Base-by-base conservation (phyloP, 2,113 vertebrate genomes). In the Vulpes vulpes region DNA sequence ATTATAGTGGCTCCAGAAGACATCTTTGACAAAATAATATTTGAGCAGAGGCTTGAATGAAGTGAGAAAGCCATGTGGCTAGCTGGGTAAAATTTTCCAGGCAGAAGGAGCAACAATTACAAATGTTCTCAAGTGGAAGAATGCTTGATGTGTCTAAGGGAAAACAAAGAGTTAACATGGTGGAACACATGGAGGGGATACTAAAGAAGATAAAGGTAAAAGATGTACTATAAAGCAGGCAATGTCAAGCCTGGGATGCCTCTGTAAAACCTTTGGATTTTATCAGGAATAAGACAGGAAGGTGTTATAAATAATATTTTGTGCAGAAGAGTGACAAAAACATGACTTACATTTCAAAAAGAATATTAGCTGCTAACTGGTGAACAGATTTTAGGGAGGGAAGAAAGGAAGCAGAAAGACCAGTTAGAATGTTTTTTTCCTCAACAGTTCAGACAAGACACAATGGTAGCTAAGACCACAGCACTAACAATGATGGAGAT, bases 291-390 rank as follows among this genome's bases (percentile, higher is more conserved):
- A 92, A 82, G 55, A 71, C 5, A 9, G 25, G 64, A 82, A 49
- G 27, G 35, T 12, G 11, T 19, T 65, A 19, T 7, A 59, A 71
- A 20, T 74, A 12, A 43, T 11, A 14, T 5, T 92, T 53, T 82
- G 64, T 69, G 35, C 78, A 82, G 27, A 92, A 25, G 51, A 91
- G 10, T 22, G n/a, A 79, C 74, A 80, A 91, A 64, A 90, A 25
- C 60, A 64, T 12, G 43, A 64, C 23, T 64, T 64, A 15, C 3
- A 55, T 91, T 35, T 20, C 62, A 65, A 64, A 79, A 79, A 80
- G 43, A 23, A 53, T 79, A 67, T 69, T n/a, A 92, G 64, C n/a
- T 92, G 17, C 27, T 49, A 71, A 59, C 3, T 2, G 71, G 53
- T 14, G 22, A 82, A 73, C 2, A 60, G 14, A 60, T 60, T 59